phyloP scores from a whole-genome alignment of 1,140 invertebrate species.

The Scaptomyza hsui region DNA sequence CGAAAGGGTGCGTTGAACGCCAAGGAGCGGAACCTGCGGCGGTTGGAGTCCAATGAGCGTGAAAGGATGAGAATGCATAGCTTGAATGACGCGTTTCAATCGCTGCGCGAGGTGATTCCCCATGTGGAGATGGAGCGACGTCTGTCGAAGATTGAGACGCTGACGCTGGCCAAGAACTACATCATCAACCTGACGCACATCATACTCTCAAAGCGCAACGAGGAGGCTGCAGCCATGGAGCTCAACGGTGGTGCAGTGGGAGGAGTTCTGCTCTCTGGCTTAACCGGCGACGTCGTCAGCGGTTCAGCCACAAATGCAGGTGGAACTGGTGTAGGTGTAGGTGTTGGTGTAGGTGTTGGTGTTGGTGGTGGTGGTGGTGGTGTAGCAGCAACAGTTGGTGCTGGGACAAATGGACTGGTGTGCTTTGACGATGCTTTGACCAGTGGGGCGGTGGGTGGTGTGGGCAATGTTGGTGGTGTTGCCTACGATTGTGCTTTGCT shows the following conservation, averaged over 20 bases:
- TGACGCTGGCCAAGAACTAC: constrained; percentile 95
- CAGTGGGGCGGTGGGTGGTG: constrained; percentile 9
- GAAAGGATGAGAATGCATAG: constrained; percentile 95
- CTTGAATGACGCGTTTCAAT: constrained; percentile 94
- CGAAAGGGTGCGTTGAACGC: constrained; percentile 90
- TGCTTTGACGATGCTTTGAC: constrained; percentile 66
- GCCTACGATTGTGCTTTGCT: constrained; percentile 73
- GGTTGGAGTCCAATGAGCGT: constrained; percentile 94
- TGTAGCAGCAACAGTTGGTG: constrained; percentile 9
- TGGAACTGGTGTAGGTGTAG: background rate
- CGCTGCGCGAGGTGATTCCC: constrained; percentile 93
- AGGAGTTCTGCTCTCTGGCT: constrained; percentile 59
- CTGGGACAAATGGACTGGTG: constrained; percentile 23
- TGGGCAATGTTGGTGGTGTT: constrained; percentile 3
- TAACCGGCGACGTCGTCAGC: constrained; percentile 34
- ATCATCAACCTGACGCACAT: constrained; percentile 95
- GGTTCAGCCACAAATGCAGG: background rate
- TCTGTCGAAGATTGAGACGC: constrained; percentile 94
- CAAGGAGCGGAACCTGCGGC: constrained; percentile 91
- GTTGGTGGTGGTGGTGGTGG: background rate
- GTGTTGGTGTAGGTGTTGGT: background rate
- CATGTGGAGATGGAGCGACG: constrained; percentile 94
- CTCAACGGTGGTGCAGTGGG: constrained; percentile 70
- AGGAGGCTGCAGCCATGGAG: constrained; percentile 80
- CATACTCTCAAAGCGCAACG: constrained; percentile 86